These are phyloP conservation scores for Drosophila kurseongensis DNA, from an alignment of 1,140 invertebrate genomes.

Conservation along the genomic window DNA sequence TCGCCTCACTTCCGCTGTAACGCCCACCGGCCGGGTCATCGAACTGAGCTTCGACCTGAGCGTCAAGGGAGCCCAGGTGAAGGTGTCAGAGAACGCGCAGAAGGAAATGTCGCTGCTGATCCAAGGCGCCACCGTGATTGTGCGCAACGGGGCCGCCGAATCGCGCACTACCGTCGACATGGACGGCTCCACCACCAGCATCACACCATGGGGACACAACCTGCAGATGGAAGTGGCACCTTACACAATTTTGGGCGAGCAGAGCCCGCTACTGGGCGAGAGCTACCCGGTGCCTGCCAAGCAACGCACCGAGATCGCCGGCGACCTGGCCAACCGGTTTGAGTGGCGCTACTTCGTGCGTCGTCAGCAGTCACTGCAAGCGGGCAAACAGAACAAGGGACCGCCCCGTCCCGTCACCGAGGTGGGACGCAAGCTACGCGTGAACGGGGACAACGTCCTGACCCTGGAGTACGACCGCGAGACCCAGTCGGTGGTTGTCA, in stretches of 20 bases:
- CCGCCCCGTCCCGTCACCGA: conserved; percentile 89
- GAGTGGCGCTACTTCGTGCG: conserved; percentile 97
- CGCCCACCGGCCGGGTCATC: conserved; percentile 95
- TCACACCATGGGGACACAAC: conserved; percentile 92
- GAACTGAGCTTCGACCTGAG: conserved; percentile 94
- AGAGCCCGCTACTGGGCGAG: conserved; percentile 93
- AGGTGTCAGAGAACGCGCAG: conserved; percentile 92
- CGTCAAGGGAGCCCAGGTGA: conserved; percentile 94
- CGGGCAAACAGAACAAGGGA: conserved; percentile 87
- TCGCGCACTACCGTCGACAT: conserved; percentile 91
- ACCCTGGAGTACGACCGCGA: conserved; percentile 97
- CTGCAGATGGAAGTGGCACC: conserved; percentile 94
- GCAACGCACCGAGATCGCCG: conserved; percentile 94
- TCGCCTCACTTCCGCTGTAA: conserved; percentile 94
- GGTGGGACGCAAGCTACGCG: conserved; percentile 92
- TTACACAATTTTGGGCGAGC: conserved; percentile 92
- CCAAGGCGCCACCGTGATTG: conserved; percentile 93
- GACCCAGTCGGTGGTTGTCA: conserved; percentile 94
- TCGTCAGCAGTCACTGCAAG: conserved; percentile 85
- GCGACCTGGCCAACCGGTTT: conserved; percentile 95
- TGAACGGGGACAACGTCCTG: conserved; percentile 96
- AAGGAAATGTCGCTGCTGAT: conserved; percentile 94
- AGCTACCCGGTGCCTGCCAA: conserved; percentile 96
- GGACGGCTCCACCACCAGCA: conserved; percentile 91
- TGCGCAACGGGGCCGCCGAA: conserved; percentile 92